Percentiles rank a stretch among this genome's conserved stretches.
Evolutionary conservation across 2,888 invertebrate genomes (phyloP).

Genomic region (Cosmorhoe ocellata): DNA sequence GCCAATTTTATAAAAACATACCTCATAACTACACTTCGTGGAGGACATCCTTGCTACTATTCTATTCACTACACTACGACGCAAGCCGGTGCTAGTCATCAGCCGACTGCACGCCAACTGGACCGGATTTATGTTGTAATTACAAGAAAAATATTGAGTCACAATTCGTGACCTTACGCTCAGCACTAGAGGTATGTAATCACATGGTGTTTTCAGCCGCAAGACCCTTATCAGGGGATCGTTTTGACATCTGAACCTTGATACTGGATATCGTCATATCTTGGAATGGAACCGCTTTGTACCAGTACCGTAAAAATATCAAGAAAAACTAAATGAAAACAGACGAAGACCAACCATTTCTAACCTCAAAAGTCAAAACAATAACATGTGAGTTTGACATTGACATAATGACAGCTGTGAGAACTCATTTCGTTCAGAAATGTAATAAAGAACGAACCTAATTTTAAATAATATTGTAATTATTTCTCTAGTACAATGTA

Average conservation of each 20-base stretch:
- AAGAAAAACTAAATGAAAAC: slow-evolving; percentile 24
- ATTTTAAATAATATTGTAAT: no score
- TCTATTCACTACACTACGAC: slow-evolving; percentile 54
- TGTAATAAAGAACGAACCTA: no score
- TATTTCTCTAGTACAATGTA: no score
- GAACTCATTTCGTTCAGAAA: no score
- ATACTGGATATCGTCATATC: slow-evolving; percentile 44
- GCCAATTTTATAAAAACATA: slow-evolving; percentile 31
- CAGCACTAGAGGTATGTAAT: slow-evolving; percentile 20
- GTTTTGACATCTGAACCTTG: slow-evolving; percentile 64
- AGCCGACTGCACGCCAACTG: slow-evolving; percentile 39
- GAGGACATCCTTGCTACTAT: slow-evolving; percentile 60
- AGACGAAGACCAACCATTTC: no score
- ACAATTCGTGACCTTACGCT: slow-evolving; percentile 16
- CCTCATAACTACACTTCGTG: slow-evolving; percentile 61
- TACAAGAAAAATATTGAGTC: slow-evolving; percentile 35
- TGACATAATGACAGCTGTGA: neutral
- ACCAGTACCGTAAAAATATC: slow-evolving; percentile 19
- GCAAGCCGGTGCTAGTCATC: slow-evolving; percentile 53
- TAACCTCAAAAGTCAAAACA: slow-evolving; percentile 42
- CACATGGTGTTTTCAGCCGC: slow-evolving; percentile 36
- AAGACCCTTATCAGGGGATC: slow-evolving; percentile 49
- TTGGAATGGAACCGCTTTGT: slow-evolving; percentile 28
- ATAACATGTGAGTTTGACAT: slow-evolving; percentile 35
- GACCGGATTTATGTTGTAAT: slow-evolving; percentile 36